A percentile compares a stretch with the other conserved stretches of the same genome.
Evolutionary conservation across 2,888 invertebrate genomes (phyloP).

Genomic region (Drosophila affinis): DNA sequence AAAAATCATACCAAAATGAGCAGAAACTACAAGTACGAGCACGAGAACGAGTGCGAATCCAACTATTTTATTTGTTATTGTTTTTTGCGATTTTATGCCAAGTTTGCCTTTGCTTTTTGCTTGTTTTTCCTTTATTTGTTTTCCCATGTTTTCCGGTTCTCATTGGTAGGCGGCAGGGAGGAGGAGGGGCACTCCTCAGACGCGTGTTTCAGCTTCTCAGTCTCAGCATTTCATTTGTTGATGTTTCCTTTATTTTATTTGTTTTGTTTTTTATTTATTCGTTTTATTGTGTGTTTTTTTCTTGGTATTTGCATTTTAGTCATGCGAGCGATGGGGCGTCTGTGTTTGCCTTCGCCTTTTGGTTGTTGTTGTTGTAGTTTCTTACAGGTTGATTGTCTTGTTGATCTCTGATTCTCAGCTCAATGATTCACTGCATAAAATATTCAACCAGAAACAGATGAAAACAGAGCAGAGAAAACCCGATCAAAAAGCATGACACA

Average conservation of each 20-base stretch:
- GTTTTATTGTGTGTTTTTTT: constrained; percentile 35
- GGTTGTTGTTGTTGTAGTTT: background rate
- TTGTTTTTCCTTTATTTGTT: background rate
- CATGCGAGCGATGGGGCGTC: constrained; percentile 52
- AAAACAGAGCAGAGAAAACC: constrained; percentile 16
- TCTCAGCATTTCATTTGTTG: constrained; percentile 34
- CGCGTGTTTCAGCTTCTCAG: background rate
- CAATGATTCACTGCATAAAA: constrained; percentile 13
- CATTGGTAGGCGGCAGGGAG: background rate
- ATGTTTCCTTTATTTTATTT: constrained; percentile 29
- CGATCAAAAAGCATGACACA: constrained; percentile 2
- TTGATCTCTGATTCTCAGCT: background rate
- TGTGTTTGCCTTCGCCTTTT: constrained; percentile 3
- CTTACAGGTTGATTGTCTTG: constrained; percentile 42
- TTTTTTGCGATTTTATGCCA: background rate
- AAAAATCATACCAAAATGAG: background rate
- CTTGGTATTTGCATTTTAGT: constrained; percentile 64
- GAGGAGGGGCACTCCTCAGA: background rate
- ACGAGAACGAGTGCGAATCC: too few relatives aligned
- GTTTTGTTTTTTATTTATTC: constrained; percentile 43
- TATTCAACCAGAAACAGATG: constrained; percentile 25
- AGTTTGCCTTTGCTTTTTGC: background rate
- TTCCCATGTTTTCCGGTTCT: background rate
- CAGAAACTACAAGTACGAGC: background rate
- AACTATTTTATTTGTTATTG: background rate